These are phyloP conservation scores for Prosopocoilus inquinatus DNA, from an alignment of 2,888 invertebrate genomes.

Conservation along the genomic window DNA sequence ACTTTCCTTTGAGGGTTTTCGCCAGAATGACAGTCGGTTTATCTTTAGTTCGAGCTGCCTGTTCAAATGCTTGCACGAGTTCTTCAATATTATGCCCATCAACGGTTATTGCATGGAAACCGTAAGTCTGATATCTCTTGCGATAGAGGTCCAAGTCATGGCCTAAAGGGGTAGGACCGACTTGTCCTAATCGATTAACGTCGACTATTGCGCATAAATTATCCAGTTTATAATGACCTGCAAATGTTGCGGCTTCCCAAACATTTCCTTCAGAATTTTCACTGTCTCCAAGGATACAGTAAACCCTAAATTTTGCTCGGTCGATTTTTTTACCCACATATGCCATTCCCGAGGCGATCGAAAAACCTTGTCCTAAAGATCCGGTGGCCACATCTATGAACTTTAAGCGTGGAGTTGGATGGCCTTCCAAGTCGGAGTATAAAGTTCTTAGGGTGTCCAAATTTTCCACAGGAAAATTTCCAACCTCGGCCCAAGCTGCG, in stretches of 20 bases:
- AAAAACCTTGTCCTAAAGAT: constrained; percentile 90
- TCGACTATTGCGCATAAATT: constrained; percentile 94
- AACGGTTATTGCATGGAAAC: constrained; percentile 81
- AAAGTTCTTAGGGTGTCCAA: constrained; percentile 80
- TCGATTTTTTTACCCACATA: constrained; percentile 83
- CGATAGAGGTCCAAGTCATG: constrained; percentile 81
- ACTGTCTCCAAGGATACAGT: constrained; percentile 91
- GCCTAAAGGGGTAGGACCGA: constrained; percentile 83
- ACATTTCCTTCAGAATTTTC: constrained; percentile 94
- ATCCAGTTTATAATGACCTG: constrained; percentile 86
- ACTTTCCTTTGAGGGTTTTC: constrained; percentile 88
- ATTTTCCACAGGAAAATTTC: constrained; percentile 75
- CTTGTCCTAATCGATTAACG: constrained; percentile 91
- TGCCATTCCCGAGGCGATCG: constrained; percentile 92
- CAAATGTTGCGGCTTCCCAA: constrained; percentile 93
- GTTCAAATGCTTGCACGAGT: constrained; percentile 78
- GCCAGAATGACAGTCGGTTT: constrained; percentile 87
- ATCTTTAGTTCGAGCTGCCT: constrained; percentile 65
- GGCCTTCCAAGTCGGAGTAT: constrained; percentile 90
- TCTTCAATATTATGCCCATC: constrained; percentile 92
- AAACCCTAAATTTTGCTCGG: constrained; percentile 80
- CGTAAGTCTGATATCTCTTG: constrained; percentile 78
- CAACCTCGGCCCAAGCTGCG: constrained; percentile 96
- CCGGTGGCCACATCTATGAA: constrained; percentile 97
- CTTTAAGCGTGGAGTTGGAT: constrained; percentile 90